Evolutionary conservation across 2,113 vertebrate genomes (phyloP).

Genomic region (Chitala chitala): DNA sequence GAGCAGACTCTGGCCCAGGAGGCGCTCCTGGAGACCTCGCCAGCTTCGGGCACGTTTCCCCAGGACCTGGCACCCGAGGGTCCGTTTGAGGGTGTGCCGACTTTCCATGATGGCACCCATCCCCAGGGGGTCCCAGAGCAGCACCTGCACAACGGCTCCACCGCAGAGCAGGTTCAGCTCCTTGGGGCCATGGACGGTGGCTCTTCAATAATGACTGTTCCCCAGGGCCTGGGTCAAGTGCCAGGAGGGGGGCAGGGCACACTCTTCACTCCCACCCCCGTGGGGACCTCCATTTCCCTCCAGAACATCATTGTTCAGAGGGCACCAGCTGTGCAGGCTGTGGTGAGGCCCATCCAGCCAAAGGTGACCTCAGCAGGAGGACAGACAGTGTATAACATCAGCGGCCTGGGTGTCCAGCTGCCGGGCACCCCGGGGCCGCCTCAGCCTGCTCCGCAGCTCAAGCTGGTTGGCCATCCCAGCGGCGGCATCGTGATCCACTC

Average conservation of each 20-base stretch:
- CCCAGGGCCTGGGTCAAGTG: constrained; percentile 58
- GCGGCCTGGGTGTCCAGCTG: constrained; percentile 68
- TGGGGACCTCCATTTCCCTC: constrained; percentile 78
- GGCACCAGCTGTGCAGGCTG: constrained; percentile 71
- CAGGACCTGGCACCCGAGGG: constrained; percentile 64
- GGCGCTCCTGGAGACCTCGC: constrained; percentile 86
- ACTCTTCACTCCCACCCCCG: constrained; percentile 76
- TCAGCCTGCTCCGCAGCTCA: constrained; percentile 35
- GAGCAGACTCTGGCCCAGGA: constrained; percentile 96
- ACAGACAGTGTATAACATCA: constrained; percentile 83
- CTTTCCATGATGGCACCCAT: constrained; percentile 72
- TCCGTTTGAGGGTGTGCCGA: constrained; percentile 51
- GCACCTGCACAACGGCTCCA: constrained; percentile 80
- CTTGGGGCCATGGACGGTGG: constrained; percentile 84
- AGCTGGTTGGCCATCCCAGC: constrained; percentile 66
- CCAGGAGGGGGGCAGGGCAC: constrained; percentile 57
- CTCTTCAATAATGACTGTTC: constrained; percentile 88
- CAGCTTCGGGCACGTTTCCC: constrained; percentile 55
- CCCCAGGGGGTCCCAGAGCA: constrained; percentile 84
- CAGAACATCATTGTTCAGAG: constrained; percentile 98
- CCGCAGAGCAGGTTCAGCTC: constrained; percentile 84
- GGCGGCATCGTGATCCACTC: constrained; percentile 59
- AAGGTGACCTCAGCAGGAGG: constrained; percentile 83
- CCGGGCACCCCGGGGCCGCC: constrained; percentile 64
- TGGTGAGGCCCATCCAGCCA: constrained; percentile 86